Percentiles rank a stretch among this genome's conserved stretches.
These are phyloP conservation scores for Sebastes goodei DNA, from an alignment of 2,797 vertebrate genomes.

Conservation along the genomic window DNA sequence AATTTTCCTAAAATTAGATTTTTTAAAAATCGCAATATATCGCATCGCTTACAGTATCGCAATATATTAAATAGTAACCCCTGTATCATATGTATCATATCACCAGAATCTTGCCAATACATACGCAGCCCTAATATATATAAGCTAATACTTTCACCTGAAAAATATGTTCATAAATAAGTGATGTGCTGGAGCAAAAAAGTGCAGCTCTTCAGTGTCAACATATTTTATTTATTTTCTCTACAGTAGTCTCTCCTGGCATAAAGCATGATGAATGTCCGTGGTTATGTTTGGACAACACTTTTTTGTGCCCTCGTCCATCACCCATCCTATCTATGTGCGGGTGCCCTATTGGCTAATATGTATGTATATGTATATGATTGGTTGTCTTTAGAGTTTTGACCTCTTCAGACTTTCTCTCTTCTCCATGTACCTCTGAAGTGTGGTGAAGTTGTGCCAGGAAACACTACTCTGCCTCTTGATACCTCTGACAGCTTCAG, in stretches of 20 bases:
- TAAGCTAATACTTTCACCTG: neutral
- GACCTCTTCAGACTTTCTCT: too few species aligned
- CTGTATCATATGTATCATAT: too few species aligned
- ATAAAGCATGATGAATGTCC: neutral
- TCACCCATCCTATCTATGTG: too few species aligned
- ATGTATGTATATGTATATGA: neutral
- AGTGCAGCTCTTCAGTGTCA: neutral
- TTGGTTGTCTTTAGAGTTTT: neutral
- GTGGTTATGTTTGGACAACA: neutral
- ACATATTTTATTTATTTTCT: neutral
- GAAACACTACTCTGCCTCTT: neutral
- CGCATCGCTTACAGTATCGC: too few species aligned
- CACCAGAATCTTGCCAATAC: too few species aligned
- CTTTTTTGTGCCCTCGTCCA: too few species aligned
- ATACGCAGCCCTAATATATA: neutral
- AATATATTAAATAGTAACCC: too few species aligned
- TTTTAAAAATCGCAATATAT: too few species aligned
- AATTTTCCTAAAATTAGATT: accelerated
- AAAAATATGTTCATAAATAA: neutral
- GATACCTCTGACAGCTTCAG: conserved; percentile 15
- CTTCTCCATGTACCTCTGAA: too few species aligned
- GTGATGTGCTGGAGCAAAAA: neutral
- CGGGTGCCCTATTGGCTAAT: neutral
- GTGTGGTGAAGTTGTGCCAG: too few species aligned
- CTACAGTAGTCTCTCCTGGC: neutral